phyloP scores from a whole-genome alignment of 2,113 vertebrate species.

The Laterallus jamaicensis region DNA sequence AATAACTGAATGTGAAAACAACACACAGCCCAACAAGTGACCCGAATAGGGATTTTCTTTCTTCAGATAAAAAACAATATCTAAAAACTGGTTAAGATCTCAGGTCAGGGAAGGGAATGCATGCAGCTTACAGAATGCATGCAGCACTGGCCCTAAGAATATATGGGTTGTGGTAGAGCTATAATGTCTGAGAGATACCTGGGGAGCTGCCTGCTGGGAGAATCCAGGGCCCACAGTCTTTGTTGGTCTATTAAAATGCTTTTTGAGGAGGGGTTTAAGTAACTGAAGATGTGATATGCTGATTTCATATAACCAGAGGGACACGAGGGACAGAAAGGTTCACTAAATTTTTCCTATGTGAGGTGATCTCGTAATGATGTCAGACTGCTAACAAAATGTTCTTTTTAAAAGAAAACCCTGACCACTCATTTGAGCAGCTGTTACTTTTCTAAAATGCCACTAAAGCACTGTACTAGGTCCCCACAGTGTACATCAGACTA shows the following conservation, averaged over 20 bases:
- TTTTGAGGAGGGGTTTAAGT: neutral
- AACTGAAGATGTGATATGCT: neutral
- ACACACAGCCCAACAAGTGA: conserved; percentile 59
- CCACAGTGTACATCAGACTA: neutral
- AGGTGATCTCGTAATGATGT: neutral
- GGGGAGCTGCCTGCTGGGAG: neutral
- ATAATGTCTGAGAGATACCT: neutral
- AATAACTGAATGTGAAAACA: conserved; percentile 63
- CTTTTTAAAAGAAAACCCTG: neutral
- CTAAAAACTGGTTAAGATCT: conserved; percentile 36
- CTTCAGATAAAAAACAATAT: conserved; percentile 3
- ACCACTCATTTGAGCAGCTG: neutral
- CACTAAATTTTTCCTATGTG: neutral
- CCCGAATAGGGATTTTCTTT: conserved; percentile 48
- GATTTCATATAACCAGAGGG: neutral
- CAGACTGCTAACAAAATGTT: neutral
- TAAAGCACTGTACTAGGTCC: neutral
- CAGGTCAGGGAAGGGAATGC: neutral
- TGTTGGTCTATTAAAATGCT: neutral
- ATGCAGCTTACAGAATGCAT: neutral
- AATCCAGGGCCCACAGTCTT: neutral
- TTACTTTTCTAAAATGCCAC: neutral
- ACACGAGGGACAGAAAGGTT: neutral
- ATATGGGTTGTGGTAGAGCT: neutral
- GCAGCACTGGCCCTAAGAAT: neutral